phyloP scores from a whole-genome alignment of 1,140 invertebrate species.

The Sycophila sp. region DNA sequence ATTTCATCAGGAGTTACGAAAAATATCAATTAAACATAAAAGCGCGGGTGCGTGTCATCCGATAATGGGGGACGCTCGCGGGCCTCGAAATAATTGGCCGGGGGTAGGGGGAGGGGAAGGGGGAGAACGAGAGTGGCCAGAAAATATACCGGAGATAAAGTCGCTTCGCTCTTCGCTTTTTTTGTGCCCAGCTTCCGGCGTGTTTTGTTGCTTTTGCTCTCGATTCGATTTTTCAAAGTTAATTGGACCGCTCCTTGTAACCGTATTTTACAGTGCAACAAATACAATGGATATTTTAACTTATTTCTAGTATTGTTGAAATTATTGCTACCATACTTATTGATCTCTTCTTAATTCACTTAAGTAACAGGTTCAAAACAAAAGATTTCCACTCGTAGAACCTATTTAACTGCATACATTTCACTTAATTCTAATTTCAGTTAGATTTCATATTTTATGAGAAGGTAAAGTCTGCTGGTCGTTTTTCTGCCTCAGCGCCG shows the following conservation, averaged over 20 bases:
- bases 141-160: constrained; percentile 24
- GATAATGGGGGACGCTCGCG: constrained; percentile 51
- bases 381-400: constrained; percentile 20
- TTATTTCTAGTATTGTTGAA: too few species aligned
- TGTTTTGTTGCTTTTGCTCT: constrained; percentile 1
- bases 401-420: constrained; percentile 25
- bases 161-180: not conserved
- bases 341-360: not conserved
- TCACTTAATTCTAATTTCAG: constrained; percentile 24
- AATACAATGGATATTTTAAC: too few species aligned
- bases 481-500: constrained; percentile 1
- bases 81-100: constrained; percentile 31
- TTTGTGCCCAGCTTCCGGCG: not conserved
- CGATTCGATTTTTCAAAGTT: constrained; percentile 10
- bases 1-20: constrained; percentile 51
- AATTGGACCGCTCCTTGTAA: constrained; percentile 18
- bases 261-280: not conserved
- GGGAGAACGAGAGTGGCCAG: not conserved
- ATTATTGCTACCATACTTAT: too few species aligned
- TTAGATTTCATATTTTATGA: constrained; percentile 33
- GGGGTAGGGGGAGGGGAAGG: not conserved
- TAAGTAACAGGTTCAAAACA: not conserved
- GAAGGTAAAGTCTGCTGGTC: not conserved
- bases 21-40: constrained; percentile 64
- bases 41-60: constrained; percentile 56